Evolutionary conservation across 2,888 invertebrate species (phyloP).

Genomic region (Oscheius sp.): DNA sequence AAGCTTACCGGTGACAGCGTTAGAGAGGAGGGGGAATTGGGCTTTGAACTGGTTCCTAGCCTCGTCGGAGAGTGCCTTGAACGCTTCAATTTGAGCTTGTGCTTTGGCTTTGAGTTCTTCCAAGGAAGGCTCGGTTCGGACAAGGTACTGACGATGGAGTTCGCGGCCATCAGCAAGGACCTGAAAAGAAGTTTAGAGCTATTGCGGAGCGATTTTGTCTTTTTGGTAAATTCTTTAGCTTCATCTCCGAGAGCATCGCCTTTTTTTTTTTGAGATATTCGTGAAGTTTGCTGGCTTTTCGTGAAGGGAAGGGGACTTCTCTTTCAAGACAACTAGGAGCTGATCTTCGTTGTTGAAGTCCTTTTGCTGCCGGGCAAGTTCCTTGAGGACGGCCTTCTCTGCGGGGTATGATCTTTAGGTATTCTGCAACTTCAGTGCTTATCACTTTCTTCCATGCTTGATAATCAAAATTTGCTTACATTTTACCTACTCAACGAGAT

Average conservation of each 20-base stretch:
- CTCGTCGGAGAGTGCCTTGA: constrained; percentile 62
- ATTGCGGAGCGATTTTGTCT: constrained; percentile 26
- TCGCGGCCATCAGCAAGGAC: constrained; percentile 63
- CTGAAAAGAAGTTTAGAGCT: constrained; percentile 31
- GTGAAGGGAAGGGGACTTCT: constrained; percentile 65
- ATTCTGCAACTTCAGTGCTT: constrained; percentile 69
- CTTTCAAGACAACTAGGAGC: constrained; percentile 66
- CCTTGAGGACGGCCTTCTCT: constrained; percentile 67
- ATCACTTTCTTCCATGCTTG: too few species aligned
- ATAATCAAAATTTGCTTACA: too few species aligned
- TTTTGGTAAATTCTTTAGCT: constrained; percentile 67
- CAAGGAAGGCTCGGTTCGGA: constrained; percentile 66
- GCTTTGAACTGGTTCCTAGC: constrained; percentile 63
- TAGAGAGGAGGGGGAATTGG: constrained; percentile 69
- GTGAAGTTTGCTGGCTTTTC: constrained; percentile 65
- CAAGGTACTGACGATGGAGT: constrained; percentile 60
- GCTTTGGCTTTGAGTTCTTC: constrained; percentile 56
- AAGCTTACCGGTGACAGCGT: background rate
- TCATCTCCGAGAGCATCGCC: constrained; percentile 62
- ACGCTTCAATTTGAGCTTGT: constrained; percentile 52
- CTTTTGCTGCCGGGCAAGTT: constrained; percentile 61
- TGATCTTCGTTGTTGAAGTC: constrained; percentile 59
- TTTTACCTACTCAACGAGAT: too few species aligned
- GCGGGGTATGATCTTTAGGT: constrained; percentile 65
- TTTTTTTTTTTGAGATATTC: constrained; percentile 56